Evolutionary conservation across 2,888 invertebrate species (phyloP).

Genomic region (Spisula solida): DNA sequence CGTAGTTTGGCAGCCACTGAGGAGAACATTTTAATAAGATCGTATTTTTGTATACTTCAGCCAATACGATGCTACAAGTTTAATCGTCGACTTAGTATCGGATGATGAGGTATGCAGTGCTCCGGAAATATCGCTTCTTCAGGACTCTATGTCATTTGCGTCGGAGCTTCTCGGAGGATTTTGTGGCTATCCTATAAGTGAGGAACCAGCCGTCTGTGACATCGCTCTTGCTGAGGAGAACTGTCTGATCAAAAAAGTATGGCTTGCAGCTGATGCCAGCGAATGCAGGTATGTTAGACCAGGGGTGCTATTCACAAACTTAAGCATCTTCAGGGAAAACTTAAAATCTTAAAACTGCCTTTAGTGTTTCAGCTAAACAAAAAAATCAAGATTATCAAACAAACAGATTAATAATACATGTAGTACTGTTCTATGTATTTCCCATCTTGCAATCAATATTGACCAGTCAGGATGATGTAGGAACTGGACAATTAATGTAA

Average conservation of each 20-base stretch:
- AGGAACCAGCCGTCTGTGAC: constrained; percentile 43
- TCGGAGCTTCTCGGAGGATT: constrained; percentile 39
- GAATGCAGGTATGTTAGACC: constrained; percentile 56
- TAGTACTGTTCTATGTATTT: no score
- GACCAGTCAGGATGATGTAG: no score
- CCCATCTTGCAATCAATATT: no score
- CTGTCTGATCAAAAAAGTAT: constrained; percentile 41
- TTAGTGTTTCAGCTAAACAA: no score
- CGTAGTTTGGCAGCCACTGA: no score
- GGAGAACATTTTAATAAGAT: no score
- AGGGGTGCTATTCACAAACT: no score
- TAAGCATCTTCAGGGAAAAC: no score
- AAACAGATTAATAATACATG: no score
- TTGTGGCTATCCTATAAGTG: neutral
- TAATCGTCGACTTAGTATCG: constrained; percentile 2
- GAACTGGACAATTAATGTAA: no score
- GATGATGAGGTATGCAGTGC: constrained; percentile 35
- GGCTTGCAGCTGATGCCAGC: constrained; percentile 18
- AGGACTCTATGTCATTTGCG: constrained; percentile 20
- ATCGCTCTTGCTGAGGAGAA: constrained; percentile 24
- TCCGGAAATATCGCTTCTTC: neutral
- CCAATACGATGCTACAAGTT: constrained; percentile 47
- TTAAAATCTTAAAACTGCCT: no score
- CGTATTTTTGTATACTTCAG: constrained; percentile 30
- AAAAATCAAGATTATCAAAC: no score